A percentile compares a stretch with the other conserved stretches of the same genome.
Evolutionary conservation across 2,797 vertebrate genomes (phyloP).

Genomic region (Diceros bicornis): DNA sequence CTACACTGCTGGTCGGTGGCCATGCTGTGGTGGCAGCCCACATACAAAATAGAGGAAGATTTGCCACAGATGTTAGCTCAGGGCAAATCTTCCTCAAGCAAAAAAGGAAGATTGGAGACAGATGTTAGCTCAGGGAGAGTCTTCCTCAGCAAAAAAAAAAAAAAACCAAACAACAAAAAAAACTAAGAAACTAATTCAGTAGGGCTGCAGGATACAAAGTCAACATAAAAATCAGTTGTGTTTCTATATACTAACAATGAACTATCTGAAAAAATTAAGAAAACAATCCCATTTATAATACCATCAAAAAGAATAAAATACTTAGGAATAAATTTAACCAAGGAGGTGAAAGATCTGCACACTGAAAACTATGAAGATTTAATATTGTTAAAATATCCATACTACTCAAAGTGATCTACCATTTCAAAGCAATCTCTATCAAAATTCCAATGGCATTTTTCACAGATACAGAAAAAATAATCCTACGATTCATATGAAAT

Average conservation of each 20-base stretch:
- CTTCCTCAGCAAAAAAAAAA: too few relatives aligned
- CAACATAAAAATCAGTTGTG: background rate
- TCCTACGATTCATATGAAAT: background rate
- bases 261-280: background rate
- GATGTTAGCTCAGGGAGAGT: too few relatives aligned
- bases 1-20: too few relatives aligned
- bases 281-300: background rate
- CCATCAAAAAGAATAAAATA: background rate
- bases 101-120: too few relatives aligned
- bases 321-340: background rate
- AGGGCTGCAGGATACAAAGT: background rate
- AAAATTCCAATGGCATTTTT: slow-evolving; percentile 43
- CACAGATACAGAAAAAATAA: background rate
- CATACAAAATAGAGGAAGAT: too few relatives aligned
- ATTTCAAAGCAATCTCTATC: background rate
- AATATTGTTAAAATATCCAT: too few relatives aligned
- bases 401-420: too few relatives aligned
- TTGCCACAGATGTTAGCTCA: too few relatives aligned
- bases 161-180: background rate
- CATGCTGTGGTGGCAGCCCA: too few relatives aligned
- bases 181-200: slow-evolving; percentile 3
- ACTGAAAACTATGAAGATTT: background rate
- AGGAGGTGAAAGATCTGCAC: background rate
- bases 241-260: background rate
- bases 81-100: too few relatives aligned